Base-by-base conservation (phyloP, 1,140 invertebrate genomes). In the Danaus melanippus region DNA sequence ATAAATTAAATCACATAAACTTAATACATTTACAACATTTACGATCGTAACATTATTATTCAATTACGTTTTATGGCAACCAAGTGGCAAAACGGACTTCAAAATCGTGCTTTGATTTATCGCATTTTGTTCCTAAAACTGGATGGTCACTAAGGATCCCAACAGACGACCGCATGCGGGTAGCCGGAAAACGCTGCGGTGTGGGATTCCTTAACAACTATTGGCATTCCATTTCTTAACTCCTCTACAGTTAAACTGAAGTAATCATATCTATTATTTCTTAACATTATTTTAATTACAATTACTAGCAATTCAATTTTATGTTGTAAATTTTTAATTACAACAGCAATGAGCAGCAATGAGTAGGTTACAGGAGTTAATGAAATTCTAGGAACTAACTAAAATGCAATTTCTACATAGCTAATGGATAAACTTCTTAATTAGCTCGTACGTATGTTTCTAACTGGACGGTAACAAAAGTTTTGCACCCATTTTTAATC, bases 51-150 rank as follows among this genome's bases (percentile, higher is more conserved):
- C 21, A 32, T 32, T 69, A 64, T 74, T 73, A 79, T 83, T 79
- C 73, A 83, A 83, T 83, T 83, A 79, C 66, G 69, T 77, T 80
- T 77, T 79, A 80, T 64, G 63, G 63, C 61, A 58, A 55, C 59
- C 66, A 68, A 74, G 62, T 74, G 74, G 79, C 68, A 80, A 72
- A 72, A 74, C 60, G 57, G 66, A 32, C 53, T 42, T 53, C 50
- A n/a, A 68, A 70, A 77, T 71, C 70, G 72, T 62, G 58, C 57
- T 67, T 73, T 84, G 80, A 84, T 84, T 84, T 81, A 84, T 81
- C 58, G 74, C 66, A 71, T 72, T 72, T 83, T 80, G 74, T 76
- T 74, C 66, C 60, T 59, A 60, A 32, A 32, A 32, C 21, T 32
- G 21, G 21, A 32, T 32, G 21, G 21, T 32, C 21, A 32, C 21